These are phyloP conservation scores for Scaptomyza graminum DNA, from an alignment of 1,140 invertebrate species.

Conservation along the genomic window DNA sequence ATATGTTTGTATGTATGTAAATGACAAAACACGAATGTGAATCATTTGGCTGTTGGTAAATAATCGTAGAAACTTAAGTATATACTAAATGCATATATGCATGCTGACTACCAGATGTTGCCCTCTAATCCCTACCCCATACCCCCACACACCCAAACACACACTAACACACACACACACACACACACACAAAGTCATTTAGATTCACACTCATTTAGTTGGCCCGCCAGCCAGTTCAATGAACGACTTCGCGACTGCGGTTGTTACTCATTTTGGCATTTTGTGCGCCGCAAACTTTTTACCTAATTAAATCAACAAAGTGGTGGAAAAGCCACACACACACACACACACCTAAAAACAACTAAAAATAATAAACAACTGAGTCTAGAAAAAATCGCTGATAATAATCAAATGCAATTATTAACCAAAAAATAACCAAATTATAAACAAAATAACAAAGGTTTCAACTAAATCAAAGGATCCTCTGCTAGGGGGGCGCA, in stretches of 20 bases:
- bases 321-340: constrained; percentile 49
- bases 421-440: constrained; percentile 33
- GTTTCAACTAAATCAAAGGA: constrained; percentile 25
- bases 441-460: constrained; percentile 36
- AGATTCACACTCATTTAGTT: constrained; percentile 43
- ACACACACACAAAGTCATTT: constrained; percentile 10
- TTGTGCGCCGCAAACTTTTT: constrained; percentile 59
- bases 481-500: not conserved
- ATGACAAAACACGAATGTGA: constrained; percentile 18
- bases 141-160: not conserved
- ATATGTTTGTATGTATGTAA: not conserved
- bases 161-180: too few relatives aligned
- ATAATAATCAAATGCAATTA: constrained; percentile 59
- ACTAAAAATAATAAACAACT: not conserved
- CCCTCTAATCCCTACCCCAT: not conserved
- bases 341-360: constrained; percentile 3
- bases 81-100: constrained; percentile 1
- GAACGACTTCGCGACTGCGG: constrained; percentile 53
- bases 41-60: constrained; percentile 24
- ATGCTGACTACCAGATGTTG: constrained; percentile 13
- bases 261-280: constrained; percentile 62
- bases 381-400: constrained; percentile 20
- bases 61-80: constrained; percentile 6
- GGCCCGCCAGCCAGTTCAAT: constrained; percentile 59
- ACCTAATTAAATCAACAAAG: constrained; percentile 72